These are phyloP conservation scores for Popillia japonica DNA, from an alignment of 1,140 invertebrate species.

Conservation along the genomic window DNA sequence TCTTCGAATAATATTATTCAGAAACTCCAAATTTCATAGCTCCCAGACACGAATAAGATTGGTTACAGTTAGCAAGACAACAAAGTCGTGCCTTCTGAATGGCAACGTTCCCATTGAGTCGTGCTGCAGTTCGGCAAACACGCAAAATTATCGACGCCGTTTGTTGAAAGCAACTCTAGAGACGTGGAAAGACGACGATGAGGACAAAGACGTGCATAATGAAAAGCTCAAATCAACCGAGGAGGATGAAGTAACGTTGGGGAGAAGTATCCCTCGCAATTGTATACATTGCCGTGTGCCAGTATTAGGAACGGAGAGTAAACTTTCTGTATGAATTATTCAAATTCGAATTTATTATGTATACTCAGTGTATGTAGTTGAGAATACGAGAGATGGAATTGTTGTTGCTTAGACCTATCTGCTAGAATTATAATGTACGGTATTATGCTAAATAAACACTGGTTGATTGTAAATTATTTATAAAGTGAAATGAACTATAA, in stretches of 20 bases:
- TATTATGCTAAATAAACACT: not conserved
- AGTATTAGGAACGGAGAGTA: not conserved
- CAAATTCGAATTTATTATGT: not conserved
- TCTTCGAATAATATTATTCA: not conserved
- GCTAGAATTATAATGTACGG: not conserved
- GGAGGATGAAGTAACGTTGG: not conserved
- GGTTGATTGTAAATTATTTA: not conserved
- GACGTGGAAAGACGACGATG: not conserved
- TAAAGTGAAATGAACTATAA: too few species aligned
- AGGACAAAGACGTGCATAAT: not conserved
- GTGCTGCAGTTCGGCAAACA: not conserved
- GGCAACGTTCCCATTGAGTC: not conserved
- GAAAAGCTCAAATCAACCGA: not conserved
- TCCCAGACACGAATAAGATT: not conserved
- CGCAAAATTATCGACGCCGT: not conserved
- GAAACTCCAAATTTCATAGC: not conserved
- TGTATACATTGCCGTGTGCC: not conserved
- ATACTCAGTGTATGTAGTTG: not conserved
- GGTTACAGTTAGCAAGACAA: not conserved
- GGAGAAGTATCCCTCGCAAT: too few species aligned
- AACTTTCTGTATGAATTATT: conserved; percentile 15
- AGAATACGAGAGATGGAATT: not conserved
- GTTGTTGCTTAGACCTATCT: not conserved
- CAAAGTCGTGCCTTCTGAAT: not conserved
- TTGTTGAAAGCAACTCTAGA: not conserved